Evolutionary conservation across 2,113 vertebrate species (phyloP), one percentile per base, ranked within the genome.

Genomic region (Perca schrenkii): DNA sequence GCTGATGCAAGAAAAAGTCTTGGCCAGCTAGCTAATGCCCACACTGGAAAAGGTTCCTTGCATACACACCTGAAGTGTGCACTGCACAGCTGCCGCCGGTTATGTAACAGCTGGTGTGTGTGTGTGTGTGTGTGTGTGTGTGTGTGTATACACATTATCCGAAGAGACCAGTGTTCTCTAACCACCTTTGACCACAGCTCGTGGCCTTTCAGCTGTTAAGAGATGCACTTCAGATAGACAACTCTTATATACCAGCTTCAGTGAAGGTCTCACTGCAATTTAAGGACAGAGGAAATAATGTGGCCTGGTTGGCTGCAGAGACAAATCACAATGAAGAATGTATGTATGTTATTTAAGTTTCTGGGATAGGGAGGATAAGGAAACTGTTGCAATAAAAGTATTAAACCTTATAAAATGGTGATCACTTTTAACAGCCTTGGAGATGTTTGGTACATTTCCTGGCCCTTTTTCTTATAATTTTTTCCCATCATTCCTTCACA

Each of bases 321-420:
- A 54, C 61, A 60, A 49, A 21, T 49, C 77, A 70, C 52, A 58
- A 81, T 83, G 22, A 82, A 86, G 56, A 77, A 92, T 82, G 65
- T 2, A 21, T 83, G 65, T 28, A 2, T 15, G 14, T 64, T 75
- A 85, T 63, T 84, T 53, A 66, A 71, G 69, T 46, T 53, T 74
- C n/a, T n/a, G 8, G 7, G 28, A 13, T 1, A 50, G n/a, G 43
- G 2, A 16, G 12, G 0, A 0, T 13, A 28, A 58, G 22, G 11
- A 11, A 57, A 52, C 1, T 31, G 19, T 65, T 34, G 47, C 16
- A 16, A 22, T 47, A 46, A 36, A 72, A 43, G 16, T n/a, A 56
- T 60, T 46, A 73, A 47, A 61, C 8, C 25, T 61, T 50, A 11
- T 11, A 50, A 69, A 70, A 70, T 56, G 8, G 3, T 28, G 0